phyloP scores from a whole-genome alignment of 2,113 vertebrate species.

The Oryzias javanicus region DNA sequence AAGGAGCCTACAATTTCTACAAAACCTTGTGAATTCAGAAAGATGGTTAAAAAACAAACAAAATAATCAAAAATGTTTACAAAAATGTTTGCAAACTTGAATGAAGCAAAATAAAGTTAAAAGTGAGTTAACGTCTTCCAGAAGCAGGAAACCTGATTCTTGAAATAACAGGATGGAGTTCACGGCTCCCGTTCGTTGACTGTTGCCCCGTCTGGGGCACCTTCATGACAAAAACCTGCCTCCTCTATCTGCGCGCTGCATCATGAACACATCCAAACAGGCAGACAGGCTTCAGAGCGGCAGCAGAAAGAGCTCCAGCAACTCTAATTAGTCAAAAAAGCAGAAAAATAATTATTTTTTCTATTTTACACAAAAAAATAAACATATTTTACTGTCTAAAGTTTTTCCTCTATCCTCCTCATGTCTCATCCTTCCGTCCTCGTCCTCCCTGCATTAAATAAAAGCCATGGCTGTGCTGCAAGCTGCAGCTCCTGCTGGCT shows the following conservation, averaged over 20 bases:
- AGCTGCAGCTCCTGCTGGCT: slow-evolving; percentile 33
- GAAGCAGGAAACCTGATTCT: background rate
- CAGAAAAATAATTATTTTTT: background rate
- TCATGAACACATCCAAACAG: slow-evolving; percentile 40
- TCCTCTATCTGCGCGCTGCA: background rate
- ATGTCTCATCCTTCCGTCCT: background rate
- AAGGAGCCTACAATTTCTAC: no score
- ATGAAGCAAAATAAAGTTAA: background rate
- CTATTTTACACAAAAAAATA: background rate
- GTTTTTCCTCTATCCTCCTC: background rate
- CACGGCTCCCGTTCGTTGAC: background rate
- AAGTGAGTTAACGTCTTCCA: background rate
- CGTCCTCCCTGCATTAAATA: slow-evolving; percentile 31
- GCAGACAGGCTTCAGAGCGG: slow-evolving; percentile 24
- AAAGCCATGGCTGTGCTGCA: slow-evolving; percentile 22
- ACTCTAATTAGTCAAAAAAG: slow-evolving; percentile 55
- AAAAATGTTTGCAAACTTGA: no score
- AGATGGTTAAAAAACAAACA: no score
- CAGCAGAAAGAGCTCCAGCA: slow-evolving; percentile 17
- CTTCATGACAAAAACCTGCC: background rate
- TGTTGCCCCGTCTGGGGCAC: background rate
- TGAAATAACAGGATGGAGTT: background rate
- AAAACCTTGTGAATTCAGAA: no score
- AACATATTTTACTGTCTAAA: slow-evolving; percentile 11
- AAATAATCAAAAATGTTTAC: no score